phyloP scores from a whole-genome alignment of 2,113 vertebrate genomes.

The Pantherophis guttatus region DNA sequence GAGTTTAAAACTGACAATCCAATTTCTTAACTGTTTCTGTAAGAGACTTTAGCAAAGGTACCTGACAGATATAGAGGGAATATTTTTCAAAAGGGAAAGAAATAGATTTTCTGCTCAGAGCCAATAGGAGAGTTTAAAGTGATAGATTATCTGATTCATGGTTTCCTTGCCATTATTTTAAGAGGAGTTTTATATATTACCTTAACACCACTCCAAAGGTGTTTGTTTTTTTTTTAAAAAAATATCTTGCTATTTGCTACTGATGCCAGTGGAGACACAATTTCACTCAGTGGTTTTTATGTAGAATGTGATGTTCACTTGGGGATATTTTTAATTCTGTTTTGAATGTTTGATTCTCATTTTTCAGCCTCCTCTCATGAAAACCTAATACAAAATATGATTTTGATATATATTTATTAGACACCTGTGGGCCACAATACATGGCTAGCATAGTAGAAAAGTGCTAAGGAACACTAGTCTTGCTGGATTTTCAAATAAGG shows the following conservation, averaged over 20 bases:
- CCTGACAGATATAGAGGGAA: constrained; percentile 69
- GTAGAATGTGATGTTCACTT: not conserved
- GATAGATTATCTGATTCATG: constrained; percentile 34
- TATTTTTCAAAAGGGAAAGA: constrained; percentile 70
- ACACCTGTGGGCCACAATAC: not conserved
- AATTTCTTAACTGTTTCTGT: constrained; percentile 68
- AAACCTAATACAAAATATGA: not conserved
- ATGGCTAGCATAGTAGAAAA: not conserved
- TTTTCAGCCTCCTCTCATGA: not conserved
- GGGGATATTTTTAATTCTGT: constrained; percentile 1
- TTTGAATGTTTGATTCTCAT: not conserved
- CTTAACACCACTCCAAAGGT: constrained; percentile 10
- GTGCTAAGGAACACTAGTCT: not conserved
- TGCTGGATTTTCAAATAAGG: not conserved
- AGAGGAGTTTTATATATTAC: constrained; percentile 28
- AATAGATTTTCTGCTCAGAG: constrained; percentile 70
- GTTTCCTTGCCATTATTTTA: constrained; percentile 30
- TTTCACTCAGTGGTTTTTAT: not conserved
- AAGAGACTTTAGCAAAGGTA: constrained; percentile 58
- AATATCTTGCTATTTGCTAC: not conserved
- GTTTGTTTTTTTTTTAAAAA: not conserved
- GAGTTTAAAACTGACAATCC: constrained; percentile 53
- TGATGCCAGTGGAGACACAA: not conserved
- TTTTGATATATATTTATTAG: not conserved
- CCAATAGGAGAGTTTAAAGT: constrained; percentile 59